Percentiles rank a stretch among this genome's conserved stretches.
Conservation (phyloP, 1,140 invertebrate species). For the Nephila pilipes region DNA sequence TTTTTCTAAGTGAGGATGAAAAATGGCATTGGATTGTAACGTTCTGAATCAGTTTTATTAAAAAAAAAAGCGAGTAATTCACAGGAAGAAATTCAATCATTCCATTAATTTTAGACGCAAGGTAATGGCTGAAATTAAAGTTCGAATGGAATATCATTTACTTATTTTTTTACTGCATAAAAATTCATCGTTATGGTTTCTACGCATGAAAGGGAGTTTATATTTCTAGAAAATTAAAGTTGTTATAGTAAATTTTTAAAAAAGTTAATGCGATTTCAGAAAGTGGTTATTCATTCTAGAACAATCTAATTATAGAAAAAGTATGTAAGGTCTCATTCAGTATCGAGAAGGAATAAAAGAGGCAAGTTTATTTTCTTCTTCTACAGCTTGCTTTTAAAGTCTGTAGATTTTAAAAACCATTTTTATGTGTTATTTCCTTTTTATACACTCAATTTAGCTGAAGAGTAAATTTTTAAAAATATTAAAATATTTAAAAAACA, state of each 20-base stretch:
- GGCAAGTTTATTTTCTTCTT: too few species aligned
- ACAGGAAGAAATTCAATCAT: neutral
- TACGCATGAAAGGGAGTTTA: neutral
- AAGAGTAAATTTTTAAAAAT: too few species aligned
- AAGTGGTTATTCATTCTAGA: too few species aligned
- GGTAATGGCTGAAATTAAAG: slow-evolving; percentile 21
- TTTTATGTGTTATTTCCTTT: too few species aligned
- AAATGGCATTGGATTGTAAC: neutral
- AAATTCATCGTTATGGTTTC: neutral
- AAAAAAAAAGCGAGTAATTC: neutral
- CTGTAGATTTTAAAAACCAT: too few species aligned
- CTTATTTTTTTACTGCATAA: neutral
- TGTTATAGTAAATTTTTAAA: neutral
- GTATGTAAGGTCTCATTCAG: too few species aligned
- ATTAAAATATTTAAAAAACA: too few species aligned
- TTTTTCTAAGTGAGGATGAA: neutral
- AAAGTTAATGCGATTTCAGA: too few species aligned
- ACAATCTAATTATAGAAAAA: too few species aligned
- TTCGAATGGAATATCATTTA: neutral
- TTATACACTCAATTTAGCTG: too few species aligned
- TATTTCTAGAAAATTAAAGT: neutral
- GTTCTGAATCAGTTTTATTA: neutral
- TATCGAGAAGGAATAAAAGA: too few species aligned
- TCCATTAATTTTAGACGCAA: neutral
- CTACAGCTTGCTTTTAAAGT: too few species aligned